Percentiles rank a stretch among this genome's conserved stretches.
Evolutionary conservation across 2,888 invertebrate genomes (phyloP).

Genomic region (Cyrtodaria siliqua): DNA sequence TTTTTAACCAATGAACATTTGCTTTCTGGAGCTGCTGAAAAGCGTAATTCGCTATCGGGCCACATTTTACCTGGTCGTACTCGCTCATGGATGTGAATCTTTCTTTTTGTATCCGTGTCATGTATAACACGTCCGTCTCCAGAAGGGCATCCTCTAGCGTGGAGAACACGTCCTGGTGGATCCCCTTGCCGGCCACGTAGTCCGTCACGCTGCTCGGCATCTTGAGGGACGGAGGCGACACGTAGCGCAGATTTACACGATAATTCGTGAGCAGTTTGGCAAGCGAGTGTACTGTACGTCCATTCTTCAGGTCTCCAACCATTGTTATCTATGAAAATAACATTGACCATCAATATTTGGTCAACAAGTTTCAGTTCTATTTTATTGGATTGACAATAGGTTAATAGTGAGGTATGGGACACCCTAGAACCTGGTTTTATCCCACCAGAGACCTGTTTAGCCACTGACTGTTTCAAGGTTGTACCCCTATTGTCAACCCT

Average conservation of each 20-base stretch:
- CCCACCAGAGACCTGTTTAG: too few species aligned
- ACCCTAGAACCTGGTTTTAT: too few species aligned
- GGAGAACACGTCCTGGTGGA: constrained; percentile 81
- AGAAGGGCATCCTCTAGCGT: constrained; percentile 94
- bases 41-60: too few species aligned
- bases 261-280: constrained; percentile 97
- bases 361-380: too few species aligned
- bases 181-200: constrained; percentile 90
- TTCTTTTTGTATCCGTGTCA: constrained; percentile 99
- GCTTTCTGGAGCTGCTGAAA: too few species aligned
- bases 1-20: too few species aligned
- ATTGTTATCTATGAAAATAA: constrained; percentile 96
- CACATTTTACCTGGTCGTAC: constrained; percentile 90
- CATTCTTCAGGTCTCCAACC: constrained; percentile 99
- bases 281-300: constrained; percentile 98
- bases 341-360: too few species aligned
- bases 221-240: constrained; percentile 93
- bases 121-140: constrained; percentile 98
- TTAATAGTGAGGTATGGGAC: too few species aligned
- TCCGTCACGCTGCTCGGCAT: constrained; percentile 96
- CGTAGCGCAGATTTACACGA: constrained; percentile 96
- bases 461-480: too few species aligned
- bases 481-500: too few species aligned
- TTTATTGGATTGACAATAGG: too few species aligned
- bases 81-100: constrained; percentile 94